A percentile compares a stretch with the other conserved stretches of the same genome.
Evolutionary conservation across 2,888 invertebrate genomes (phyloP).

Genomic region (Platycnemis pennipes): DNA sequence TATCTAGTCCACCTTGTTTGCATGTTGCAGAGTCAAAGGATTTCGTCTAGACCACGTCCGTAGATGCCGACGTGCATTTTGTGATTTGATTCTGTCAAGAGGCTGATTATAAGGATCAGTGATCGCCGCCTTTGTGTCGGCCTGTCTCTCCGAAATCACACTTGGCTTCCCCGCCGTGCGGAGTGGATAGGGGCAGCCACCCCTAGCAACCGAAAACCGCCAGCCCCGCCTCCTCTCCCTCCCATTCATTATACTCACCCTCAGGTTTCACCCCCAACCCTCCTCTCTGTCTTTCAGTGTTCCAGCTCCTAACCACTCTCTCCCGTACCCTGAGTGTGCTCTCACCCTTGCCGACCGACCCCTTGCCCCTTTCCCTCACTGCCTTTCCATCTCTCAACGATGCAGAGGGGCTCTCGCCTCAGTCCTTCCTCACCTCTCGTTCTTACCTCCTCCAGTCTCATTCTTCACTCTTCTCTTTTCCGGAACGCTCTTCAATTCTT

Average conservation of each 20-base stretch:
- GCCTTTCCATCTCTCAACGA: too few species aligned
- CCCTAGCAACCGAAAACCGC: too few species aligned
- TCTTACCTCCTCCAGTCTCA: background rate
- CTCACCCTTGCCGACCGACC: too few species aligned
- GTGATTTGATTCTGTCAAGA: background rate
- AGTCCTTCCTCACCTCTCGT: background rate
- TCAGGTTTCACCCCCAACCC: background rate
- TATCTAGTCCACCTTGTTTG: background rate
- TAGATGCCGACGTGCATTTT: background rate
- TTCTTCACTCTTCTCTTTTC: background rate
- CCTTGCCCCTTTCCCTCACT: too few species aligned
- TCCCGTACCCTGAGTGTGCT: too few species aligned
- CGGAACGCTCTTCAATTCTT: background rate
- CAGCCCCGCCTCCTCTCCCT: background rate
- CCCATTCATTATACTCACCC: conserved; percentile 16
- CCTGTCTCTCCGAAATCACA: background rate
- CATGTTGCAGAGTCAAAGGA: background rate
- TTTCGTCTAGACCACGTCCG: background rate
- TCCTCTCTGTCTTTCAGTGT: background rate
- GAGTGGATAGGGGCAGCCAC: background rate
- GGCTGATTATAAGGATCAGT: background rate
- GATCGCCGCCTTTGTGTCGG: background rate
- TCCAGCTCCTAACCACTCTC: background rate
- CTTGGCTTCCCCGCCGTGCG: background rate
- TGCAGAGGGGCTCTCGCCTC: background rate